These are phyloP conservation scores for Pseudoatta argentina DNA, from an alignment of 1,140 invertebrate species.

Conservation along the genomic window DNA sequence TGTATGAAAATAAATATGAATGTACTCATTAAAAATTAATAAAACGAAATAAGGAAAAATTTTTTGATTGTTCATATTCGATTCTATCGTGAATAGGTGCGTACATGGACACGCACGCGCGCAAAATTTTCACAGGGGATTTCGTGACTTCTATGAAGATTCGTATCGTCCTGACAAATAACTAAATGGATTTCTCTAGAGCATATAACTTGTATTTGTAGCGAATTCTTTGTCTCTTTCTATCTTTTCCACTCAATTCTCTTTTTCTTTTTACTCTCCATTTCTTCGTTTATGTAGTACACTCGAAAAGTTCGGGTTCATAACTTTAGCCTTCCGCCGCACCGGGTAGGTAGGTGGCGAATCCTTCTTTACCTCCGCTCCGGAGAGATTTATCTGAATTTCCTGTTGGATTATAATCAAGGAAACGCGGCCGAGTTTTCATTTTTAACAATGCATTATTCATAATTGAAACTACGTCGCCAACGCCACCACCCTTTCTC, in stretches of 20 bases:
- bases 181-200: slow-evolving; percentile 66
- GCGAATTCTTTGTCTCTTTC: slow-evolving; percentile 34
- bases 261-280: slow-evolving; percentile 4
- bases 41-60: background rate
- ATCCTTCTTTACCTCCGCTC: background rate
- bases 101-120: background rate
- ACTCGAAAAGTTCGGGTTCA: slow-evolving; percentile 75
- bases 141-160: slow-evolving; percentile 73
- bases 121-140: slow-evolving; percentile 60
- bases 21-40: background rate
- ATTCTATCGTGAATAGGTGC: background rate
- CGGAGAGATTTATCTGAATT: slow-evolving; percentile 77
- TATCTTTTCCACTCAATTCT: slow-evolving; percentile 59
- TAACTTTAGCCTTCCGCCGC: slow-evolving; percentile 62
- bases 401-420: slow-evolving; percentile 75
- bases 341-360: background rate
- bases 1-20: background rate
- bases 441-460: slow-evolving; percentile 74
- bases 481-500: background rate
- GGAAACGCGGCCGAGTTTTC: slow-evolving; percentile 59
- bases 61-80: background rate
- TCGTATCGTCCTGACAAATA: slow-evolving; percentile 76
- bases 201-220: slow-evolving; percentile 69
- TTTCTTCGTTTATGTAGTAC: slow-evolving; percentile 42
- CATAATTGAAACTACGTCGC: slow-evolving; percentile 59